Conservation (phyloP, 2,888 invertebrate genomes). For the Julus scandinavius region DNA sequence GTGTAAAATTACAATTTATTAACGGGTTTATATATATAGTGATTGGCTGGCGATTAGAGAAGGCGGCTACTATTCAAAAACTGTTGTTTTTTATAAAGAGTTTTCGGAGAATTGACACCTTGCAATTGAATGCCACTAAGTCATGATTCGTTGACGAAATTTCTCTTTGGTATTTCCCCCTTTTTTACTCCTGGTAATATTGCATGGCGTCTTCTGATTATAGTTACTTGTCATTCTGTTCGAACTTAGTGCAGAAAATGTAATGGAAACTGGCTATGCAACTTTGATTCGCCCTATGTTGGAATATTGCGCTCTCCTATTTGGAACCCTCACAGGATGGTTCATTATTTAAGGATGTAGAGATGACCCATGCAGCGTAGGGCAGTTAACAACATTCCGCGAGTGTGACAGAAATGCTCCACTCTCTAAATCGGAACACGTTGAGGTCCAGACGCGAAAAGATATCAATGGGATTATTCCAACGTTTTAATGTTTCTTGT, state of each 20-base stretch:
- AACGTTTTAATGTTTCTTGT: too few species aligned
- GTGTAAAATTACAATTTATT: background rate
- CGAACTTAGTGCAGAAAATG: background rate
- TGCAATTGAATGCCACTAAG: slow-evolving; percentile 9
- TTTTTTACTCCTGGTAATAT: background rate
- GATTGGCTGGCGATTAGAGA: background rate
- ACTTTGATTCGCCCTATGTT: background rate
- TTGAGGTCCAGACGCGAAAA: too few species aligned
- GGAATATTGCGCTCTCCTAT: too few species aligned
- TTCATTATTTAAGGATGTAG: background rate
- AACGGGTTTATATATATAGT: background rate
- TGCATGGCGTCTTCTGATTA: background rate
- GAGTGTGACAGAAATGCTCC: too few species aligned
- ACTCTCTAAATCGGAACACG: too few species aligned
- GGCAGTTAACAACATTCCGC: too few species aligned
- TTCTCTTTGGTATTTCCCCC: background rate
- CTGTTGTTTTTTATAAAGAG: background rate
- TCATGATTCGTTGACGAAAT: slow-evolving; percentile 24
- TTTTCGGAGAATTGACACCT: slow-evolving; percentile 18
- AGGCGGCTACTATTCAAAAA: slow-evolving; percentile 6
- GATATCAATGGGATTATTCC: too few species aligned
- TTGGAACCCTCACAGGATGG: too few species aligned
- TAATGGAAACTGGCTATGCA: background rate
- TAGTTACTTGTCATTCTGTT: background rate
- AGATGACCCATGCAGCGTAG: too few species aligned